phyloP scores from a whole-genome alignment of 2,113 vertebrate genomes.

The Galbula dea region DNA sequence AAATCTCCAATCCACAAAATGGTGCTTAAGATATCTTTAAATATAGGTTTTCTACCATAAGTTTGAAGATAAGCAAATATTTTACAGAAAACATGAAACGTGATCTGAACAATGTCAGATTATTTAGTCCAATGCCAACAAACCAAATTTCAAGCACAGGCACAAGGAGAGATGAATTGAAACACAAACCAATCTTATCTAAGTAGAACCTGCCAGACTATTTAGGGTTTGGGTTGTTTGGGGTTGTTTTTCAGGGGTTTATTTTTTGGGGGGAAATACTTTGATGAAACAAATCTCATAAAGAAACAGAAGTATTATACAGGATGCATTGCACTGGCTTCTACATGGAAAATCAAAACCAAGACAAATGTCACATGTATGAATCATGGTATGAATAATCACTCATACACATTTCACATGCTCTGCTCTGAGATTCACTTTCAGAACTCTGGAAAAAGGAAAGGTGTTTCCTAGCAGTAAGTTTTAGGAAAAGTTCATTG shows the following conservation, averaged over 20 bases:
- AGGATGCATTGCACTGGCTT: too few species aligned
- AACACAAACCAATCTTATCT: background rate
- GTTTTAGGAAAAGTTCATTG: background rate
- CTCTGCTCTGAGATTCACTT: background rate
- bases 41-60: background rate
- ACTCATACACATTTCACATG: background rate
- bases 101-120: background rate
- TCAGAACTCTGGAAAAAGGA: background rate
- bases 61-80: background rate
- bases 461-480: background rate
- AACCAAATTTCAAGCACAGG: background rate
- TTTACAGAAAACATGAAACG: background rate
- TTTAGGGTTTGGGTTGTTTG: background rate
- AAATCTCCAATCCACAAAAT: background rate
- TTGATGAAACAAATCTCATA: too few species aligned
- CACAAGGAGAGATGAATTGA: background rate
- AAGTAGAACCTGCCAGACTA: background rate
- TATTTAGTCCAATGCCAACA: background rate
- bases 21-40: background rate
- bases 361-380: background rate
- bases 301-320: background rate
- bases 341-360: background rate
- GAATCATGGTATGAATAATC: background rate
- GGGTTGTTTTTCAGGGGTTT: too few species aligned
- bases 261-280: fast-evolving